A percentile compares a stretch with the other conserved stretches of the same genome.
phyloP scores from a whole-genome alignment of 2,888 invertebrate species.

The Antheraea assamensis region DNA sequence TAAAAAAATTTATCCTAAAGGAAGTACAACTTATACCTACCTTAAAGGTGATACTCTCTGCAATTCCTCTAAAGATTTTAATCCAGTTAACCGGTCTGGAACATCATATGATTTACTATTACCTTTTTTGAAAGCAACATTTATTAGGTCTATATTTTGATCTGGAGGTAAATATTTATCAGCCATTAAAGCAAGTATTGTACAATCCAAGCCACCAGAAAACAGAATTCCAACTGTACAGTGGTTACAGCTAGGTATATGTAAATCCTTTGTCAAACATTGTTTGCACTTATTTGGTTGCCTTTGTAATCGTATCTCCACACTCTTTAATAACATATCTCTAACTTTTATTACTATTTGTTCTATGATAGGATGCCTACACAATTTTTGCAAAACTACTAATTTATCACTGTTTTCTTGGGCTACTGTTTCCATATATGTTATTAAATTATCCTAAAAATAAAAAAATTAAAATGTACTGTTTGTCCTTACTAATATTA shows the following conservation, averaged over 20 bases:
- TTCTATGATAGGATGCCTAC: slow-evolving; percentile 57
- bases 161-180: slow-evolving; percentile 84
- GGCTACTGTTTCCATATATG: slow-evolving; percentile 50
- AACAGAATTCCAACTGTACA: slow-evolving; percentile 91
- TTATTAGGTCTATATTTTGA: slow-evolving; percentile 93
- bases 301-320: slow-evolving; percentile 81
- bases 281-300: slow-evolving; percentile 84
- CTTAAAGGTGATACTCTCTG: slow-evolving; percentile 40
- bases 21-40: not conserved
- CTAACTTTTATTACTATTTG: slow-evolving; percentile 73
- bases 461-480: not conserved
- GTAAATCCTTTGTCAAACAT: slow-evolving; percentile 67
- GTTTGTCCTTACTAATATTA: too few relatives aligned
- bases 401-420: slow-evolving; percentile 46
- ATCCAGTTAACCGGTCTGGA: slow-evolving; percentile 93
- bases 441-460: slow-evolving; percentile 57
- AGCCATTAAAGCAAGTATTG: slow-evolving; percentile 92
- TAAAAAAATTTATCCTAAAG: not conserved
- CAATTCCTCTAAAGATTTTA: slow-evolving; percentile 86
- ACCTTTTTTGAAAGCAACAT: slow-evolving; percentile 93
- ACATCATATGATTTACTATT: slow-evolving; percentile 81
- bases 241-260: slow-evolving; percentile 72
- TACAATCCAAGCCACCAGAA: slow-evolving; percentile 98
- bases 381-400: slow-evolving; percentile 62
- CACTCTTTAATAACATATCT: slow-evolving; percentile 80